These are phyloP conservation scores for Parthenolecanium corni DNA, from an alignment of 2,888 invertebrate species.

Conservation along the genomic window DNA sequence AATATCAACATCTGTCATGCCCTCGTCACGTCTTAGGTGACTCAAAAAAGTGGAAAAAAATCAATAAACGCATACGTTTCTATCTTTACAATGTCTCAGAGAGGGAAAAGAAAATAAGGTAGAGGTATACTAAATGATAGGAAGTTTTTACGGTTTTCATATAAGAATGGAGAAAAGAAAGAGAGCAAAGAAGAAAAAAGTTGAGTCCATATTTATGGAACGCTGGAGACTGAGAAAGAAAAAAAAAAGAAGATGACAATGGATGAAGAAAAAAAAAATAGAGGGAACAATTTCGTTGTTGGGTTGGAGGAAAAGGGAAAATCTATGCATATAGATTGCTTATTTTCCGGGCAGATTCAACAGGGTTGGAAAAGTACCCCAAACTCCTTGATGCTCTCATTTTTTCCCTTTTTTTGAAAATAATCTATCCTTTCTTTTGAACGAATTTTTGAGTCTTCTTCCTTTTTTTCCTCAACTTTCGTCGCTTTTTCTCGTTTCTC, in stretches of 20 bases:
- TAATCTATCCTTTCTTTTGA: constrained; percentile 20
- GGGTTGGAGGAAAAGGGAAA: constrained; percentile 13
- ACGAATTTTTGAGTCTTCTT: constrained; percentile 17
- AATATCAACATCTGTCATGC: too few species aligned
- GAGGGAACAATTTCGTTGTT: constrained; percentile 23
- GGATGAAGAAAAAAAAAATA: constrained; percentile 22
- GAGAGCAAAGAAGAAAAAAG: constrained; percentile 8
- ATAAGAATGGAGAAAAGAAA: background rate
- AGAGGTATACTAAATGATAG: background rate
- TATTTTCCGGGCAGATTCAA: constrained; percentile 29
- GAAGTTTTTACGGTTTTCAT: background rate
- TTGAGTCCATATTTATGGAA: constrained; percentile 21
- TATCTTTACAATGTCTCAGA: too few species aligned
- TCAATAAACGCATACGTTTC: too few species aligned
- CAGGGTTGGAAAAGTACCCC: constrained; percentile 24
- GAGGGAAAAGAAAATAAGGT: background rate
- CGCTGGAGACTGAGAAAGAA: constrained; percentile 16
- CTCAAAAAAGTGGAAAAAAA: too few species aligned
- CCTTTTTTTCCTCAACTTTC: constrained; percentile 11
- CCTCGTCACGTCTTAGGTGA: too few species aligned
- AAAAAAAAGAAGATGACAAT: constrained; percentile 22
- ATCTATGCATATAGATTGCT: constrained; percentile 30
- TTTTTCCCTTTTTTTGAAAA: constrained; percentile 8
- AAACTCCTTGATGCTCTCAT: constrained; percentile 11
- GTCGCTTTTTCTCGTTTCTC: constrained; percentile 5